phyloP scores from a whole-genome alignment of 1,140 invertebrate genomes.

The Coptotermes formosanus region DNA sequence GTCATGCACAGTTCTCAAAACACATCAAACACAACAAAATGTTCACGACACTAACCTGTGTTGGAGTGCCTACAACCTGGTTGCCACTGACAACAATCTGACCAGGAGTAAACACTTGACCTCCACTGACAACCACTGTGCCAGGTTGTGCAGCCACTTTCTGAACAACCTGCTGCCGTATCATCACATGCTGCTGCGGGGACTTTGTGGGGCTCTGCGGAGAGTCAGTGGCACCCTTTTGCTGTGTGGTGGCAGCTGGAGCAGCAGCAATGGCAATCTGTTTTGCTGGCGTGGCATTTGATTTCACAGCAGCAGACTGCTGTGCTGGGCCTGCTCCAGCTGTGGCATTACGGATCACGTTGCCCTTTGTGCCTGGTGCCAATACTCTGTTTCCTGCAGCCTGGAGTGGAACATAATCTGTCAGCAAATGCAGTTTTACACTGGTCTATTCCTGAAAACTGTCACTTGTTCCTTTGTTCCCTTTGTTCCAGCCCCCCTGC shows the following conservation, averaged over 20 bases:
- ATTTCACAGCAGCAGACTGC: not conserved
- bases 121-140: constrained; percentile 39
- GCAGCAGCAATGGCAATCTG: constrained; percentile 21
- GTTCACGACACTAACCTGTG: constrained; percentile 39
- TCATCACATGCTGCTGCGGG: constrained; percentile 37
- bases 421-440: not conserved
- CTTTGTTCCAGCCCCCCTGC: too few species aligned
- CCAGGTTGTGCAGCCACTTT: constrained; percentile 38
- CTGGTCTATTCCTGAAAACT: too few species aligned
- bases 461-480: too few species aligned
- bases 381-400: constrained; percentile 26
- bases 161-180: constrained; percentile 38
- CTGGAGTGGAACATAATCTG: not conserved
- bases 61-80: constrained; percentile 34
- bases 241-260: not conserved
- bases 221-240: not conserved
- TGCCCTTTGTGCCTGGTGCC: not conserved
- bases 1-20: too few species aligned
- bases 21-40: too few species aligned
- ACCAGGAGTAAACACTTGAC: constrained; percentile 39
- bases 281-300: not conserved
- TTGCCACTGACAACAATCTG: constrained; percentile 41
- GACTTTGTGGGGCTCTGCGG: constrained; percentile 20
- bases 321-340: not conserved
- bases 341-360: constrained; percentile 16